Evolutionary conservation across 1,140 invertebrate species (phyloP), one percentile per base, ranked within the genome.

Genomic region (Aricia agestis): DNA sequence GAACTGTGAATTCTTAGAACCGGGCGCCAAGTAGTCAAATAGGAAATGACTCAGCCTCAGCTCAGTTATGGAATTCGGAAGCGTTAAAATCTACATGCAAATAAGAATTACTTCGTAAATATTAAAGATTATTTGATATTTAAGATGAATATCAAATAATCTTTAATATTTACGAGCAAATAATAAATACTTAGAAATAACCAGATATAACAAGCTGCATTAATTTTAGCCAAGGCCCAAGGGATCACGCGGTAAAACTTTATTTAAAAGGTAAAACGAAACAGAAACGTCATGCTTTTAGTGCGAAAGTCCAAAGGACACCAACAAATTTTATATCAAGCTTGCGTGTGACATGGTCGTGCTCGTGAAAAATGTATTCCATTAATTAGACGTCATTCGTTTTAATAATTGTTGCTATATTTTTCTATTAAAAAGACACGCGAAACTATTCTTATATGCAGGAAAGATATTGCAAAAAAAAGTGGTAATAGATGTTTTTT

Each of bases 351-450:
- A 11, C 19, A 25, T 17, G 59, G 10, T 18, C 59, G 19, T 63
- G 59, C 18, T n/a, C 58, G 18, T 18, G 59, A 63, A 63, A 63
- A 63, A 19, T 63, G 59, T 63, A 7, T 63, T 63, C 59, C 59
- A 25, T 63, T 25, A 63, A 19, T 63, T 63, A 19, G 59, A 63
- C 59, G 19, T 25, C 19, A 7, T 6, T 63, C 9, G 10, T 25
- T 19, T 1, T 63, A 63, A 63, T 25, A 63, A 13, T 25, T 4
- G 10, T 9, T 25, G 9, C 18, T 19, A 19, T 52, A 52, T 52
- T 52, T 15, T 52, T 9, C 45, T 15, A 15, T 52, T 52, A 52
- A 13, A 52, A 52, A 52, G 6, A 52, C 41, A 42, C 41, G 41
- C 6, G 11, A 1, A 13, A 15, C 45, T 52, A 52, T 52, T 52